These are phyloP conservation scores for Dysidea cf. avara DNA, from an alignment of 37 sponge, comb jelly and placozoan genomes.

Conservation along the genomic window DNA sequence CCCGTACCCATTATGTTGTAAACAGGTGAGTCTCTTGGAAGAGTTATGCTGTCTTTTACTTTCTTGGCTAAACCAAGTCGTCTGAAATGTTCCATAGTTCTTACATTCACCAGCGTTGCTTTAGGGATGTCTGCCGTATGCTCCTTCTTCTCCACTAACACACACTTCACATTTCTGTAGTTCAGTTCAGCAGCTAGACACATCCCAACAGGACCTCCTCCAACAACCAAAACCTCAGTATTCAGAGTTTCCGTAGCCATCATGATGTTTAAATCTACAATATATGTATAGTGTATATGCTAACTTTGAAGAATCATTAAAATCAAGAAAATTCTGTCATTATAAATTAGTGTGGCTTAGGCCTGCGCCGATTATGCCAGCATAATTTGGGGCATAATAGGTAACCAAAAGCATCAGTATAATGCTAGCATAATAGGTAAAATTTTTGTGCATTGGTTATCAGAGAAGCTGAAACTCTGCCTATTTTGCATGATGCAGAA, in stretches of 20 bases:
- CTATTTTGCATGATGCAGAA: too few species aligned
- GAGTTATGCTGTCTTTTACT: constrained; percentile 25
- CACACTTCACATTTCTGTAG: constrained; percentile 58
- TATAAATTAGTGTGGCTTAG: too few species aligned
- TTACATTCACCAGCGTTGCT: constrained; percentile 37
- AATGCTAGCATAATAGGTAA: too few species aligned
- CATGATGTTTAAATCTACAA: too few species aligned
- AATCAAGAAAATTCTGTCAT: too few species aligned
- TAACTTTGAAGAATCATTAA: too few species aligned
- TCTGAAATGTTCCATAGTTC: constrained; percentile 76
- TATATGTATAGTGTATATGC: too few species aligned
- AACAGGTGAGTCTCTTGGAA: constrained; percentile 38
- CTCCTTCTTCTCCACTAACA: constrained; percentile 55
- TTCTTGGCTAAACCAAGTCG: constrained; percentile 50
- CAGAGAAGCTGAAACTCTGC: too few species aligned
- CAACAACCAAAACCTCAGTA: constrained; percentile 47
- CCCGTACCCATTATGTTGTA: neutral
- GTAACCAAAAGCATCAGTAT: too few species aligned
- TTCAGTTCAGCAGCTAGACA: constrained; percentile 58
- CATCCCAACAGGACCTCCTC: constrained; percentile 74
- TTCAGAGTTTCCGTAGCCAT: constrained; percentile 1
- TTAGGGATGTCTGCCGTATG: constrained; percentile 46
- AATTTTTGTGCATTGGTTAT: too few species aligned
- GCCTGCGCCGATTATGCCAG: too few species aligned
- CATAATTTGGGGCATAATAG: too few species aligned